Conservation (phyloP, 2,888 invertebrate genomes). For the Drosophila paranaensis region DNA sequence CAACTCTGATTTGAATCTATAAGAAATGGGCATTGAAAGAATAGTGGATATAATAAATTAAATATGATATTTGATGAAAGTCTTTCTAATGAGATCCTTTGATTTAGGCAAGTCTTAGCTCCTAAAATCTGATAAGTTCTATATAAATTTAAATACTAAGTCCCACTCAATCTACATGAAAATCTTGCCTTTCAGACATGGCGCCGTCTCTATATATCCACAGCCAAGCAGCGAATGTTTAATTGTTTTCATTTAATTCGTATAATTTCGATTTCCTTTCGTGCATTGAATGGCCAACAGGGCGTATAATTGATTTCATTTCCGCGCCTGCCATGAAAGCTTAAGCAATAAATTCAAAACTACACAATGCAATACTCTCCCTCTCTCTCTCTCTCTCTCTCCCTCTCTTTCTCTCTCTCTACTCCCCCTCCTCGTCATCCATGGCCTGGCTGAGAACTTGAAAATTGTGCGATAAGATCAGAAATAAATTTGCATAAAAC, state of each 20-base stretch:
- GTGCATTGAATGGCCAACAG: slow-evolving; percentile 65
- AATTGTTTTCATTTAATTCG: slow-evolving; percentile 59
- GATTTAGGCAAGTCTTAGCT: no score
- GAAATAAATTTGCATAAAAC: slow-evolving; percentile 70
- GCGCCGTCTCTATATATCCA: neutral
- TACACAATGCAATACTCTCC: slow-evolving; percentile 33
- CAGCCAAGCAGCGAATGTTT: slow-evolving; percentile 15
- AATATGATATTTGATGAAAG: no score
- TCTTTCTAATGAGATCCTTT: no score
- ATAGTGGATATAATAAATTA: neutral
- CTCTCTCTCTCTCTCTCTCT: neutral
- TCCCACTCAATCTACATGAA: neutral
- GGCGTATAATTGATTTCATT: slow-evolving; percentile 78
- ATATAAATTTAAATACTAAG: neutral
- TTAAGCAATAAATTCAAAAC: slow-evolving; percentile 60
- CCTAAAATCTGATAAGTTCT: neutral
- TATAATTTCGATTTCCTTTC: slow-evolving; percentile 75
- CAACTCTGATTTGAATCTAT: slow-evolving; percentile 32
- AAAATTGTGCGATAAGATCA: slow-evolving; percentile 73
- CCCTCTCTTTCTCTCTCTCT: neutral
- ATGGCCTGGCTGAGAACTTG: slow-evolving; percentile 44
- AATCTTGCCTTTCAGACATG: neutral
- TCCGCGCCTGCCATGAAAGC: slow-evolving; percentile 65
- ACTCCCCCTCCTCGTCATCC: no score
- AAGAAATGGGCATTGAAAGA: neutral